These are phyloP conservation scores for Emydura subglobosa DNA, from an alignment of 2,113 vertebrate species.

Conservation along the genomic window DNA sequence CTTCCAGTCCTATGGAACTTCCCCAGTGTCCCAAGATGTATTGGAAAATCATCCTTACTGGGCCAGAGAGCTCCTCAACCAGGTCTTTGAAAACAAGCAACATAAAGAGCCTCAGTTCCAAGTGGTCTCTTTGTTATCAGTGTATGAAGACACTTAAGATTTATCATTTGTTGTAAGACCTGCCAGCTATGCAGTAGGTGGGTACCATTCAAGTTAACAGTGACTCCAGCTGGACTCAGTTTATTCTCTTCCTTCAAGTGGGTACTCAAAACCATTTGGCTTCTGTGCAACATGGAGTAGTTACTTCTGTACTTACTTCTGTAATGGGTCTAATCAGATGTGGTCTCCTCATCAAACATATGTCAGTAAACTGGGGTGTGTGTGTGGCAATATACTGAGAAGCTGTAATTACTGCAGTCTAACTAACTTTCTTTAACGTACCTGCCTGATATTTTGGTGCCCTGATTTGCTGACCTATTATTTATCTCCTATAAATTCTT, in stretches of 20 bases:
- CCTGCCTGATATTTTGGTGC: background rate
- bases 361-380: background rate
- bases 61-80: background rate
- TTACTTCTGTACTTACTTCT: background rate
- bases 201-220: background rate
- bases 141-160: background rate
- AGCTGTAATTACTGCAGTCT: background rate
- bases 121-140: background rate
- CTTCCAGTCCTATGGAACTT: background rate
- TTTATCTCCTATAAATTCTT: background rate
- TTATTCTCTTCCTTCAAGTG: background rate
- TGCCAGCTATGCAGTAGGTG: background rate
- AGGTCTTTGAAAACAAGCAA: background rate
- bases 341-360: background rate
- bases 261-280: background rate
- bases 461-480: background rate
- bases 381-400: background rate
- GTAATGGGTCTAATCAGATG: background rate
- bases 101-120: background rate
- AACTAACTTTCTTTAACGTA: conserved; percentile 1
- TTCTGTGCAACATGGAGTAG: background rate
- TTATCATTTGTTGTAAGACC: background rate
- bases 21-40: background rate
- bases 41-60: background rate
- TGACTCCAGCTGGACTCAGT: background rate